phyloP scores from a whole-genome alignment of 1,140 invertebrate species.

The Aphaenogaster ashmeadi region DNA sequence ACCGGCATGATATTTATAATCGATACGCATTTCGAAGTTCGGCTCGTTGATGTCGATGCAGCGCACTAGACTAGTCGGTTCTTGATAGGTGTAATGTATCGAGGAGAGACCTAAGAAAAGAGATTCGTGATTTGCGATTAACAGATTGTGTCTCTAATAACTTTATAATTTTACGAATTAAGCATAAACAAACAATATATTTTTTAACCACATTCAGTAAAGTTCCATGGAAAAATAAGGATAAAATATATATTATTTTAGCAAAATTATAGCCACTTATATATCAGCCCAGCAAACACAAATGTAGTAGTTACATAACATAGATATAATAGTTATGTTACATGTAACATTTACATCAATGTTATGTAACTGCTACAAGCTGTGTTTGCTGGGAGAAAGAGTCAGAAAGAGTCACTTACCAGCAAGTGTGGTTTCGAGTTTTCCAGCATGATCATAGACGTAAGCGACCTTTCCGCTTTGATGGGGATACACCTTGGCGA shows the following conservation, averaged over 20 bases:
- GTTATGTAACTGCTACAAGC: too few relatives aligned
- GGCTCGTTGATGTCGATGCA: conserved; percentile 94
- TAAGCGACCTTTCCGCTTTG: conserved; percentile 96
- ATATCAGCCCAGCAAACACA: too few relatives aligned
- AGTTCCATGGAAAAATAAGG: conserved; percentile 24
- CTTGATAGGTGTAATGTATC: conserved; percentile 95
- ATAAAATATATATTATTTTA: conserved; percentile 9
- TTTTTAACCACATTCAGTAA: conserved; percentile 3
- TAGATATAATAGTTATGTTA: too few relatives aligned
- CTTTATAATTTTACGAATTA: conserved; percentile 4
- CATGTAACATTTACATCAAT: too few relatives aligned
- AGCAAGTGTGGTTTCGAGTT: conserved; percentile 94
- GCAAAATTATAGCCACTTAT: background rate
- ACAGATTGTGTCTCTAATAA: background rate
- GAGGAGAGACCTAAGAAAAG: conserved; percentile 91
- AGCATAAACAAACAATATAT: background rate
- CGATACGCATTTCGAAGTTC: conserved; percentile 94
- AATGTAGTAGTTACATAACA: too few relatives aligned
- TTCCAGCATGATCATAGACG: conserved; percentile 94
- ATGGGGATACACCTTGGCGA: conserved; percentile 96
- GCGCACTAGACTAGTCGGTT: conserved; percentile 94
- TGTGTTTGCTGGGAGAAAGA: too few relatives aligned
- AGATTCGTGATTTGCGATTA: background rate
- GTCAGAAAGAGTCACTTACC: conserved; percentile 83
- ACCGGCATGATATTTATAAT: conserved; percentile 96